Base-by-base conservation (phyloP, 1,140 invertebrate genomes). In the Leucophenga varia region DNA sequence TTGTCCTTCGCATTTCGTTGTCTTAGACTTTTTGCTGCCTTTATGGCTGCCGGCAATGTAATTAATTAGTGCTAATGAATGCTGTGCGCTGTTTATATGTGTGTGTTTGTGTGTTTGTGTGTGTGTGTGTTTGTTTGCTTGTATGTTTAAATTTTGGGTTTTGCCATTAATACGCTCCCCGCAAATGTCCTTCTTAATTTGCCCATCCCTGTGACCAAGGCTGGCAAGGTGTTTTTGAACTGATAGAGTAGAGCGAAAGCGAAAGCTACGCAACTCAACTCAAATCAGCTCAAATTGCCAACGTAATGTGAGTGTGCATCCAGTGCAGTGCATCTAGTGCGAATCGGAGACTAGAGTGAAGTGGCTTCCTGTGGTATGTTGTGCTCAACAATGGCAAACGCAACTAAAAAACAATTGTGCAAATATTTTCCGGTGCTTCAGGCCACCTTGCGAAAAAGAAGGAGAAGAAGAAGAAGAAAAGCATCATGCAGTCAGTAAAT, bases 1-100 rank as follows among this genome's bases (percentile, higher is more conserved):
- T 65, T 49, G 37, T 49, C 22, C 14, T 17, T 22, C 13, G 14
- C 28, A 21, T 18, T 12, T 25, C 28, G 44, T 49, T 25, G 53
- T 49, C 30, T 30, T 41, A 39, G 44, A 47, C 61, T 61, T n/a
- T 5, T 10, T 25, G 22, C 22, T 25, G 22, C 22, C 10, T 5
- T 25, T 10, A 25, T 25, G 22, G 22, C 22, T 25, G 49, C 47
- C 50, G 63, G 53, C 56, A 53, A 57, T 57, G 44, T 58, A 63
- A 67, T 67, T 65, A 67, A 67, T 67, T 67, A 67, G 54, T 59
- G 57, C 59, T 67, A 67, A 67, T 67, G 63, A 67, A 67, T 56
- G 43, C 31, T 10, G 22, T 10, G 5, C 22, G 22, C 22, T 25
- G 22, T 25, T 5, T 10, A 25, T 25, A 47, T 34, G 48, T 54